Evolutionary conservation across 2,888 invertebrate species (phyloP).

Genomic region (Zygogramma bicolorata): DNA sequence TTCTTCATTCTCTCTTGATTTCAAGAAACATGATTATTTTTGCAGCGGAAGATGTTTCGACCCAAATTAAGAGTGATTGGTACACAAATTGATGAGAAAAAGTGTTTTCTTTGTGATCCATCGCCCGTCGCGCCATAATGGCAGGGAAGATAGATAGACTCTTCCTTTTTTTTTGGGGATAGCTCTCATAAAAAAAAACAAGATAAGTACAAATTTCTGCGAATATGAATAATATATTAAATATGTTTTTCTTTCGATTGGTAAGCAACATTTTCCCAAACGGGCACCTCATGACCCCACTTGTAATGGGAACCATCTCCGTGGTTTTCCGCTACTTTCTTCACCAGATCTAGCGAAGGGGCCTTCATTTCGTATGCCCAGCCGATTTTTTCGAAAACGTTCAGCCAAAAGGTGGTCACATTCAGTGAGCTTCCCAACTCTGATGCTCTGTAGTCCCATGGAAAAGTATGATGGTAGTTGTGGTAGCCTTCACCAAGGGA

Average conservation of each 20-base stretch:
- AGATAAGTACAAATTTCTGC: no score
- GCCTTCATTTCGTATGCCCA: conserved; percentile 84
- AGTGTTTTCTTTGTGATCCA: no score
- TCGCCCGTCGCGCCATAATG: no score
- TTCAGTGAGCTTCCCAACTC: conserved; percentile 81
- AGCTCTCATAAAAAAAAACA: no score
- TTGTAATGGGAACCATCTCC: conserved; percentile 64
- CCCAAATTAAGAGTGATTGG: no score
- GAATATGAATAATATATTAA: no score
- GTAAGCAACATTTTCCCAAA: not conserved
- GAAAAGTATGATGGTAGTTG: conserved; percentile 95
- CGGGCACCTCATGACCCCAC: conserved; percentile 35
- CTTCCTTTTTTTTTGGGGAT: no score
- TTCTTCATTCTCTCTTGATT: no score
- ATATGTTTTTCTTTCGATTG: conserved; percentile 18
- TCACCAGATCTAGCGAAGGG: conserved; percentile 71
- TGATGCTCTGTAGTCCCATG: conserved; percentile 93
- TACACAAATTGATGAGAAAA: no score
- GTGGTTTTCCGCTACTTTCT: conserved; percentile 69
- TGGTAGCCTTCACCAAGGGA: conserved; percentile 92
- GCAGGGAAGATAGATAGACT: no score
- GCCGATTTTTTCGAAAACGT: conserved; percentile 76
- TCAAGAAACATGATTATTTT: no score
- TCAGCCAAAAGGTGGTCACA: conserved; percentile 77
- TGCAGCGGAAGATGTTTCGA: no score